A percentile compares a stretch with the other conserved stretches of the same genome.
phyloP scores from a whole-genome alignment of 2,797 vertebrate genomes.

The Coracias cyanogaster region DNA sequence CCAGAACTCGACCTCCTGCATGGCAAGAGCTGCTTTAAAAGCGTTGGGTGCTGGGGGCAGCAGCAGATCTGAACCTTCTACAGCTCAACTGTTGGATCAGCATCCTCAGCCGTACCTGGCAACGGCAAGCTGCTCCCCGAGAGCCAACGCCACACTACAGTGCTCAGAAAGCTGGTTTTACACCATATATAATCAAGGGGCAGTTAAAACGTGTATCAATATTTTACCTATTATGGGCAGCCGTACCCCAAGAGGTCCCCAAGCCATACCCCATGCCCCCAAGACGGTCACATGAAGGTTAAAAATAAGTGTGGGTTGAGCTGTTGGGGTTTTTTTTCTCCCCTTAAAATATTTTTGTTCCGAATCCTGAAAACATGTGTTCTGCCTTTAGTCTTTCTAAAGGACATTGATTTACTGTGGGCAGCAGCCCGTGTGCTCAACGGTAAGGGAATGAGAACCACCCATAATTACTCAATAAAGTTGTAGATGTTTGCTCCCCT shows the following conservation, averaged over 20 bases:
- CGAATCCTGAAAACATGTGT: neutral
- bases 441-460: neutral
- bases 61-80: neutral
- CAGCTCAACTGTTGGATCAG: neutral
- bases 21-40: neutral
- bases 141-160: rapidly evolving
- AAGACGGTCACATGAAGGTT: neutral
- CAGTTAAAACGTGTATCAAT: neutral
- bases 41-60: rapidly evolving
- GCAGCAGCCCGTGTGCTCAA: neutral
- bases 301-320: neutral
- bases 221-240: neutral
- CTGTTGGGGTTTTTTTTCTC: too few species aligned
- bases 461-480: neutral
- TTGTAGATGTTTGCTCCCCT: neutral
- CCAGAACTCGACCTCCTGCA: neutral
- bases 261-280: too few species aligned
- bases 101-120: neutral
- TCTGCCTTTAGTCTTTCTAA: neutral
- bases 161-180: neutral
- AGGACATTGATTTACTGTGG: neutral
- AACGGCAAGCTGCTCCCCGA: neutral
- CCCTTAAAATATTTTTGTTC: neutral
- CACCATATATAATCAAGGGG: rapidly evolving
- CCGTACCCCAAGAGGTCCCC: too few species aligned